phyloP scores from a whole-genome alignment of 1,140 invertebrate species.

The Nasonia longicornis region DNA sequence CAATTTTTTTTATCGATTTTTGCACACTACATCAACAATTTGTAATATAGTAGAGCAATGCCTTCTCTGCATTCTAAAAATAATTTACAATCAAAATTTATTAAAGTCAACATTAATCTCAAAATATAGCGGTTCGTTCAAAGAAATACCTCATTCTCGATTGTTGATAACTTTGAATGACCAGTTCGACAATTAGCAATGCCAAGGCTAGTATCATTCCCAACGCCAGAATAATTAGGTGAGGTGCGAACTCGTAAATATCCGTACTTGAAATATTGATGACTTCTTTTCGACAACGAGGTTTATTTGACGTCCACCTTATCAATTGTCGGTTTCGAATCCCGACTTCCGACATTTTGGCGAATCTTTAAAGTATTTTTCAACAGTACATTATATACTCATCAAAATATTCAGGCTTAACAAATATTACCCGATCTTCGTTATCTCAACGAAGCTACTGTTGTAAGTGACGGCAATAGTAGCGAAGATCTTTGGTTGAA shows the following conservation, averaged over 20 bases:
- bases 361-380: constrained; percentile 9
- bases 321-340: constrained; percentile 23
- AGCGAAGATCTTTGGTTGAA: constrained; percentile 31
- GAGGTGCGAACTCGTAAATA: constrained; percentile 33
- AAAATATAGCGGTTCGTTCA: too few species aligned
- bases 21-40: too few species aligned
- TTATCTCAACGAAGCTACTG: constrained; percentile 50
- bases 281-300: background rate
- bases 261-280: background rate
- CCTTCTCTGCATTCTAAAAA: too few species aligned
- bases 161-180: too few species aligned
- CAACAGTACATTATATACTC: background rate
- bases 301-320: constrained; percentile 26
- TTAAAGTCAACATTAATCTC: too few species aligned
- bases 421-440: constrained; percentile 47
- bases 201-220: background rate
- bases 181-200: too few species aligned
- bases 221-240: constrained; percentile 15
- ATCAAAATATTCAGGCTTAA: constrained; percentile 5
- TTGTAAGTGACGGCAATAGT: constrained; percentile 46
- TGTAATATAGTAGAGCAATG: too few species aligned
- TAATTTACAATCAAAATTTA: too few species aligned
- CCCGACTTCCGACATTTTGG: constrained; percentile 28
- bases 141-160: too few species aligned
- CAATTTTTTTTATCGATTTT: too few species aligned